A percentile compares a stretch with the other conserved stretches of the same genome.
phyloP scores from a whole-genome alignment of 1,140 invertebrate species.

The Brachionus calyciflorus region DNA sequence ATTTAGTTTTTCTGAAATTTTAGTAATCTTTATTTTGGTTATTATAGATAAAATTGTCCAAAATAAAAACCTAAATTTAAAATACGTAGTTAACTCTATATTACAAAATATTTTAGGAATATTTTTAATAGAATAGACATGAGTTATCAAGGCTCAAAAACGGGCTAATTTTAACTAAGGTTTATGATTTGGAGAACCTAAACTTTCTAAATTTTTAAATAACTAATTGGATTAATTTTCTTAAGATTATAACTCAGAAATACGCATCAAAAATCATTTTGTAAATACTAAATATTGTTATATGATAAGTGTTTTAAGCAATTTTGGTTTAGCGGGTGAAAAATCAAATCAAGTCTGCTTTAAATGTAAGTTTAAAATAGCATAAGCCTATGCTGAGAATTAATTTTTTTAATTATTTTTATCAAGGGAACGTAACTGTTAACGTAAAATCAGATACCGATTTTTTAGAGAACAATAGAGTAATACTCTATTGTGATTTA shows the following conservation, averaged over 20 bases:
- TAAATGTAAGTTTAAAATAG: constrained; percentile 1
- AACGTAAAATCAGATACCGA: neutral
- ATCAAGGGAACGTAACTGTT: constrained; percentile 28
- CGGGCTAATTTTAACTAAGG: no score
- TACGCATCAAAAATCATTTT: constrained; percentile 37
- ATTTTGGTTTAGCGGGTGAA: constrained; percentile 27
- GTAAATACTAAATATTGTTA: constrained; percentile 47
- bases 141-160: no score
- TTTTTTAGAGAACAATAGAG: neutral
- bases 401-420: neutral
- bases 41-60: no score
- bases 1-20: no score
- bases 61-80: no score
- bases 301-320: constrained; percentile 19
- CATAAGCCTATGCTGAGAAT: neutral
- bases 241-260: neutral
- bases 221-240: neutral
- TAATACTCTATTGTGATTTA: constrained; percentile 9
- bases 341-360: constrained; percentile 41
- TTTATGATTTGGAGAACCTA: no score
- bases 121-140: no score
- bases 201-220: neutral
- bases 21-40: no score
- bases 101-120: no score
- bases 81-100: no score